A percentile compares a stretch with the other conserved stretches of the same genome.
Conservation (phyloP, 2,113 vertebrate species). For the Dolichallabes microphthalmus region DNA sequence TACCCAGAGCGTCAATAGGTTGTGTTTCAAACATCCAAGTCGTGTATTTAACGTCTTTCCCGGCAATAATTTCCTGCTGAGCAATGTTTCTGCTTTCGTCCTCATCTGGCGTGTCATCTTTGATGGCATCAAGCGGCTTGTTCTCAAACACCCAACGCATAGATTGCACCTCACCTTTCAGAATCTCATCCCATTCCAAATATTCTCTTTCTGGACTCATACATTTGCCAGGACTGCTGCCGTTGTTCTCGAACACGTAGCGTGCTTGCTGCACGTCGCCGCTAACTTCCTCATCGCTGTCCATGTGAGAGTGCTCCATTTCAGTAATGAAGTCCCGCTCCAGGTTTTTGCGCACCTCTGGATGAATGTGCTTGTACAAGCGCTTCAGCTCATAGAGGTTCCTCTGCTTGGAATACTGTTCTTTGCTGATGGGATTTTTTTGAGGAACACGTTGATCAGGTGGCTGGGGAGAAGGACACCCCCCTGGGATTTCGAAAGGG, state of each 20-base stretch:
- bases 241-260: constrained; percentile 79
- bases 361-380: constrained; percentile 82
- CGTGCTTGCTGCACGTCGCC: constrained; percentile 76
- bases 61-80: constrained; percentile 82
- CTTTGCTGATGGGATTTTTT: constrained; percentile 66
- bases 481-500: constrained; percentile 63
- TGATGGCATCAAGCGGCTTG: constrained; percentile 78
- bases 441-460: constrained; percentile 55
- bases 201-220: constrained; percentile 76
- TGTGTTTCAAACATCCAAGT: constrained; percentile 89
- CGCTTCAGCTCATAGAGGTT: constrained; percentile 81
- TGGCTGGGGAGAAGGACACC: constrained; percentile 69
- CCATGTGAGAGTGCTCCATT: constrained; percentile 62
- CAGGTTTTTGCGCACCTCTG: constrained; percentile 80
- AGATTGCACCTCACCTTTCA: constrained; percentile 83
- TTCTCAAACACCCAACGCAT: constrained; percentile 85
- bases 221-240: constrained; percentile 67
- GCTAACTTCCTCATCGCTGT: constrained; percentile 60
- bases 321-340: constrained; percentile 78
- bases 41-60: constrained; percentile 79
- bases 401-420: constrained; percentile 79
- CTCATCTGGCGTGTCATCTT: constrained; percentile 75
- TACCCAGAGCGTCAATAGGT: constrained; percentile 72
- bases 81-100: constrained; percentile 66
- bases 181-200: constrained; percentile 82